Base-by-base conservation (phyloP, 2,113 vertebrate genomes). In the Perognathus longimembris region DNA sequence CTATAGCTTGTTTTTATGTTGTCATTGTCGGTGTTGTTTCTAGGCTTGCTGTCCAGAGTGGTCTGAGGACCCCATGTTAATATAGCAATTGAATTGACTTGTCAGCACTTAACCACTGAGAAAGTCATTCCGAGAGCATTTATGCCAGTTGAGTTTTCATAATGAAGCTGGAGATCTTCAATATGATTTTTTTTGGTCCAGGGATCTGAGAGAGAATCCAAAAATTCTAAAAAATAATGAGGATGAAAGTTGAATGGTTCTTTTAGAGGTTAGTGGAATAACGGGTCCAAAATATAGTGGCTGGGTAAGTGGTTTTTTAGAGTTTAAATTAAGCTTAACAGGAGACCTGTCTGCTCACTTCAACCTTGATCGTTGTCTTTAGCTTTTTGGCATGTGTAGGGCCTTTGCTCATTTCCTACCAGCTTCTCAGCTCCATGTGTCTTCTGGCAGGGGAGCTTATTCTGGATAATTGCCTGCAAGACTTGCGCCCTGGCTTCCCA, bases 161-260 rank as follows among this genome's bases (percentile, higher is more conserved):
- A 88, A 28, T 50, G 17, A 94, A 78, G 42, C 71, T 91, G 20
- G 32, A 83, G 70, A 85, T 89, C 36, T 80, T 92, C 11, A 73
- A 54, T 18, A 86, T 34, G 42, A 17, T 17, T 54, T 17, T 54
- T 38, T 89, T 92, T 79, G n/a, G 15, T 85, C 50, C 75, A 82
- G 34, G 20, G 18, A 67, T 85, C 42, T 88, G 38, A 70, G 28
- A 54, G 28, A 96, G n/a, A 93, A 61, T 76, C 22, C 71, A 75
- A 70, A 66, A 75, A 77, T 93, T 87, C 17, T 45, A 67, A 67
- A 57, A 88, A 34, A 28, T 57, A 77, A 59, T 30, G 50, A 88
- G 34, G 26, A 71, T 12, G 22, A 10, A 69, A 20, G 18, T 89
- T 30, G 45, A 82, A 4, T 8, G 4, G 38, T 30, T 85, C 4